Percentiles rank a stretch among this genome's conserved stretches.
These are phyloP conservation scores for Porites evermanni DNA, from an alignment of 92 coral and sea anemone species.

Conservation along the genomic window DNA sequence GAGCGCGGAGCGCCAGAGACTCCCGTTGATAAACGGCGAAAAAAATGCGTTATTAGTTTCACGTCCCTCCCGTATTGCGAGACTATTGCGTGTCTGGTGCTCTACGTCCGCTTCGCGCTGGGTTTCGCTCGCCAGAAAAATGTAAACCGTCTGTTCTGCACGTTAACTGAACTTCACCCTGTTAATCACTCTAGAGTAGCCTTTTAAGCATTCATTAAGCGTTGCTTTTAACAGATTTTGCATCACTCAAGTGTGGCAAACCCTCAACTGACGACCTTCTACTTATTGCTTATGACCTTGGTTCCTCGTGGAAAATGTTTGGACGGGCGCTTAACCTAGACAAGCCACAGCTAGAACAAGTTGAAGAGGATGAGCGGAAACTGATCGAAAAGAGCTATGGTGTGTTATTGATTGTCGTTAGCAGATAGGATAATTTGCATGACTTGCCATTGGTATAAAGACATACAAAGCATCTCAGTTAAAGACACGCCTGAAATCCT, in stretches of 20 bases:
- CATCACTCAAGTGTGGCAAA: conserved; percentile 2
- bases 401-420: neutral
- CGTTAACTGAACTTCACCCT: neutral
- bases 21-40: no score
- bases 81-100: no score
- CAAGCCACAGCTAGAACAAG: conserved; percentile 46
- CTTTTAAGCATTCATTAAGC: neutral
- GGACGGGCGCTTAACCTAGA: conserved; percentile 38
- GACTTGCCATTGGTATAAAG: no score
- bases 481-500: no score
- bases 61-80: no score
- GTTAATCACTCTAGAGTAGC: neutral
- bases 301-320: conserved; percentile 47
- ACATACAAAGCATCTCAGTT: no score
- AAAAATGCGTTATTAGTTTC: no score
- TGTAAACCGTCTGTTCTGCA: neutral
- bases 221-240: neutral
- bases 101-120: no score
- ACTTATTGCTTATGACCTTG: conserved; percentile 22
- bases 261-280: conserved; percentile 20
- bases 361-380: conserved; percentile 42
- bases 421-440: no score
- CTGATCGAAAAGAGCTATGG: conserved; percentile 41
- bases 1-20: no score
- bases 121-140: no score